phyloP scores from a whole-genome alignment of 1,140 invertebrate genomes.

The Drosophila teissieri region DNA sequence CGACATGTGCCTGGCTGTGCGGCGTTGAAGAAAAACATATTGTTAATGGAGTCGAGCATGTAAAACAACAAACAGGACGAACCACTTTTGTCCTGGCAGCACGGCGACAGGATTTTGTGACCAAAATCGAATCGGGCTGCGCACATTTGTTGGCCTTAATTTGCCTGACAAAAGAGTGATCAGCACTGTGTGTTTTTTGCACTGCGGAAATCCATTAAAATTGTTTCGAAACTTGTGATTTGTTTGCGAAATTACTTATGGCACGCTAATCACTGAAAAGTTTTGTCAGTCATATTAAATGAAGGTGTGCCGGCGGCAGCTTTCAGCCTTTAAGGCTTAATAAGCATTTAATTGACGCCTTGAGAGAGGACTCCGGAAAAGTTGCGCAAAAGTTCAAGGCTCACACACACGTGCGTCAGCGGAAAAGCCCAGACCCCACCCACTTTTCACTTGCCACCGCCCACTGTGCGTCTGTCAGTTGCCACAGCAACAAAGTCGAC shows the following conservation, averaged over 20 bases:
- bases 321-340: conserved; percentile 50
- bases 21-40: conserved; percentile 70
- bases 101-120: conserved; percentile 8
- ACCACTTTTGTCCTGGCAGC: conserved; percentile 4
- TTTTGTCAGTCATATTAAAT: conserved; percentile 2
- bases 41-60: conserved; percentile 80
- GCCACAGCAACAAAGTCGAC: conserved; percentile 51
- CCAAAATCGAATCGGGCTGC: conserved; percentile 6
- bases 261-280: conserved; percentile 17
- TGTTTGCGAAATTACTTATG: conserved; percentile 4
- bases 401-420: conserved; percentile 40
- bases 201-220: conserved; percentile 26
- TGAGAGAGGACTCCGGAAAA: conserved; percentile 40
- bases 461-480: conserved; percentile 50
- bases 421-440: background rate
- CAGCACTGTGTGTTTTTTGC: background rate
- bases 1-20: conserved; percentile 45
- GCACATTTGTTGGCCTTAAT: conserved; percentile 31
- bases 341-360: conserved; percentile 60
- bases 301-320: conserved; percentile 7
- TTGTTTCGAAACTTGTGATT: conserved; percentile 16
- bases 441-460: background rate
- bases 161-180: conserved; percentile 6
- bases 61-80: conserved; percentile 74
- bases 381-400: conserved; percentile 45